phyloP scores from a whole-genome alignment of 1,140 invertebrate species.

The Lasioglossum albipes region DNA sequence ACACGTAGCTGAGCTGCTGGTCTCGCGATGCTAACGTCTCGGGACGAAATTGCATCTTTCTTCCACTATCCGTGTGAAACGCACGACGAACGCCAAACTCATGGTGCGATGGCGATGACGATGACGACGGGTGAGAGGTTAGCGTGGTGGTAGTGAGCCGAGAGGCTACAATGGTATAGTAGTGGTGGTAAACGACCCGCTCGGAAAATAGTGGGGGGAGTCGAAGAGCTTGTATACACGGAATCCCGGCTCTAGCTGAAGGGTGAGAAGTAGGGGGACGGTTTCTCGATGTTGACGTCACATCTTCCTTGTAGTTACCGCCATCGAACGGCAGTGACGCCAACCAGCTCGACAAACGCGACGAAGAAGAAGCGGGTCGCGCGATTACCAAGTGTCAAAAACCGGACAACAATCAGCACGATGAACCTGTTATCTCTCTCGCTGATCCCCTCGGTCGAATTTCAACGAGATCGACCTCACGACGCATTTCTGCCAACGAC shows the following conservation, averaged over 20 bases:
- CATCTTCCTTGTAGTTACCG: constrained; percentile 23
- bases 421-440: no score
- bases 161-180: constrained; percentile 22
- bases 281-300: constrained; percentile 34
- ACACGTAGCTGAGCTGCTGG: constrained; percentile 3
- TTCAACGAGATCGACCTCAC: no score
- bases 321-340: constrained; percentile 41
- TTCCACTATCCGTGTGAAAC: constrained; percentile 8
- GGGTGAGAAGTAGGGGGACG: background rate
- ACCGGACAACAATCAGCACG: no score
- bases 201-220: background rate
- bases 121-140: constrained; percentile 32
- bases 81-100: constrained; percentile 36
- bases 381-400: no score
- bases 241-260: background rate
- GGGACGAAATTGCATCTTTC: constrained; percentile 30
- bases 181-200: constrained; percentile 31
- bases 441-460: no score
- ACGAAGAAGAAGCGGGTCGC: background rate
- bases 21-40: background rate
- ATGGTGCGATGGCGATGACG: constrained; percentile 37
- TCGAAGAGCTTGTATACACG: constrained; percentile 34
- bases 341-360: constrained; percentile 19
- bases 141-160: constrained; percentile 18
- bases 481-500: no score